Base-by-base conservation (phyloP, 2,113 vertebrate genomes). In the Gallinago undulata region DNA sequence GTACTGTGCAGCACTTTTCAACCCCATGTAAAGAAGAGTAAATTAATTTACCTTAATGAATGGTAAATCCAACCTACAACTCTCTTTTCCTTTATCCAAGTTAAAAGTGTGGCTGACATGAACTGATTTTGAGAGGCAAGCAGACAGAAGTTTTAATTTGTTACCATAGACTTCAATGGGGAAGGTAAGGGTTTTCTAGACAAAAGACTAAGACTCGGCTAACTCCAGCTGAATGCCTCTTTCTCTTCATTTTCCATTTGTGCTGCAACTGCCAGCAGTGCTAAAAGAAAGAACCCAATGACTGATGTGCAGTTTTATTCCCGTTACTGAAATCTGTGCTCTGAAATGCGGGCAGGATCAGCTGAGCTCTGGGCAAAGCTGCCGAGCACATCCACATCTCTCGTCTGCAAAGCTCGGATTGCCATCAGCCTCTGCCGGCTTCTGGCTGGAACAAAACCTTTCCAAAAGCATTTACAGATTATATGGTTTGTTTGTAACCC, bases 141-240 rank as follows among this genome's bases (percentile, higher is more conserved):
- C 68, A 72, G 64, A 91, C 76, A 95, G 90, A 94, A 78, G 86
- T 39, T 84, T 86, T 70, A 23, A 80, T 94, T 92, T 92, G 68
- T 92, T 87, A 43, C 73, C 72, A 28, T 74, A 53, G 75, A 18
- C 37, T 67, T 93, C 85, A 83, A 21, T 41, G 67, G 79, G 86
- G 86, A 91, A 82, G 73, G 64, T 77, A 87, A 89, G 84, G 91
- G 90, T 95, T 93, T 97, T 72, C 73, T 37, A 81, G 69, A 68
- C 89, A 84, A 94, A 94, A 78, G 76, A 30, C 37, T 59, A 62
- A 88, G 86, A 59, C 56, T 84, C 68, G 35, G 63, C 80, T 74
- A 74, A 75, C 55, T 57, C 64, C 69, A 75, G 77, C 68, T 86
- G 91, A 95, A 83, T 93, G 79, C 50, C 72, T 85, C 84, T 80